Base-by-base conservation (phyloP, 2,797 vertebrate species). In the Melanotaenia nigrans region DNA sequence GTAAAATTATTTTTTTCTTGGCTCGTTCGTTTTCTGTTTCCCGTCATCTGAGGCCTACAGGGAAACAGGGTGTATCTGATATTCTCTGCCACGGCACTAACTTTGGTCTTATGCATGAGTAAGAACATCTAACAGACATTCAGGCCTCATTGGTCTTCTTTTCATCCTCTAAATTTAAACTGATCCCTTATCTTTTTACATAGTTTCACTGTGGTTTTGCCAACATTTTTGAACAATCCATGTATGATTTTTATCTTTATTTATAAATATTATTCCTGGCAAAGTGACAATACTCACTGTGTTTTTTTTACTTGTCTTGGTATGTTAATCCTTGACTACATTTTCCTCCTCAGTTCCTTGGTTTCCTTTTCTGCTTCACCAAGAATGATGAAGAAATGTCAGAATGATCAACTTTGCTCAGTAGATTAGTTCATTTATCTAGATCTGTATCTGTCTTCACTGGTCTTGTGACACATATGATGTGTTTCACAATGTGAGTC, bases 281-380 rank as follows among this genome's bases (percentile, higher is more conserved):
- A 55, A 11, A 22, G 0, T 35, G 60, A 62, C 24, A 24, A 47
- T 33, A 32, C 28, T 74, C 16, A 20, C 1, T 24, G 9, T 2
- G 3, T 47, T 55, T 70, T 18, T 6, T 20, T 5, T 6, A 42
- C 40, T 45, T 30, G 5, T 4, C 32, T 49, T 18, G 20, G 6
- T 53, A 33, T 14, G 25, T 58, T 62, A 11, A 3, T 35, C 89
- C 84, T 79, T 77, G 86, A 87, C 73, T 32, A n/a, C 54, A 61
- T 54, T 47, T 58, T 61, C 32, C 42, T 22, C n/a, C 40, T 54
- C n/a, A 73, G 45, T 61, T 24, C 35, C 59, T 45, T 24, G 7
- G 16, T 32, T 45, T 45, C 16, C 5, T 16, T 45, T 30, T 25
- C 22, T 10, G 3, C 3, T 25, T 30, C 6, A 62, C 22, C 42